Base-by-base conservation (phyloP, 2,113 vertebrate species). In the Daboia siamensis region DNA sequence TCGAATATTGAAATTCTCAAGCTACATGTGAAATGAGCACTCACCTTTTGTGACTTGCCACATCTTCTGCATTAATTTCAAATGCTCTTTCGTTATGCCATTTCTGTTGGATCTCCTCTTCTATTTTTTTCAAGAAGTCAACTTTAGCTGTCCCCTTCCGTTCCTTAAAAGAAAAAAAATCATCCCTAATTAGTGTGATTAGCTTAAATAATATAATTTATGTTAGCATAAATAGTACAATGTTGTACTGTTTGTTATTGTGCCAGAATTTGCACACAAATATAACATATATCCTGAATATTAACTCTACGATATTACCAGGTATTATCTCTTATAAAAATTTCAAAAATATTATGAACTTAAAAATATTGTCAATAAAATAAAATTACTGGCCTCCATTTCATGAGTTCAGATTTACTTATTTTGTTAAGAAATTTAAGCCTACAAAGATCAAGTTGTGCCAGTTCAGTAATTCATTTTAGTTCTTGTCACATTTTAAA, bases 101-200 rank as follows among this genome's bases (percentile, higher is more conserved):
- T 97, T 99, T 99, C 90, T 98, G 97, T 95, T 99, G 99, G 90
- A 99, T 97, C 90, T 99, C 98, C 17, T 94, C 96, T 94, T 99
- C 99, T 89, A 99, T 99, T 95, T 98, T 99, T 97, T 98, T 99
- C 95, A 99, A 94, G 92, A 98, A 99, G 97, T 99, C 99, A 1
- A 99, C 98, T 95, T 99, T 99, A 0, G 99, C 98, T 7, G 98
- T 99, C 95, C 99, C 99, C 94, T 99, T 99, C 80, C 99, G 98
- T 93, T 99, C 99, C 99, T 93, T 99, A 64, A 61, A 88, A 10
- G 61, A 56, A 64, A 0, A 0, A 92, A 51, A 39, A 39, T 39
- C 39, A 89, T 0, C 29, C 51, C 1, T 61, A 57, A 64, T 15
- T 0, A 86, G 11, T 86, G 7, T 51, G 10, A 54, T 46, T 5